These are phyloP conservation scores for Conus betulinus DNA, from an alignment of 1,140 invertebrate genomes.

Conservation along the genomic window DNA sequence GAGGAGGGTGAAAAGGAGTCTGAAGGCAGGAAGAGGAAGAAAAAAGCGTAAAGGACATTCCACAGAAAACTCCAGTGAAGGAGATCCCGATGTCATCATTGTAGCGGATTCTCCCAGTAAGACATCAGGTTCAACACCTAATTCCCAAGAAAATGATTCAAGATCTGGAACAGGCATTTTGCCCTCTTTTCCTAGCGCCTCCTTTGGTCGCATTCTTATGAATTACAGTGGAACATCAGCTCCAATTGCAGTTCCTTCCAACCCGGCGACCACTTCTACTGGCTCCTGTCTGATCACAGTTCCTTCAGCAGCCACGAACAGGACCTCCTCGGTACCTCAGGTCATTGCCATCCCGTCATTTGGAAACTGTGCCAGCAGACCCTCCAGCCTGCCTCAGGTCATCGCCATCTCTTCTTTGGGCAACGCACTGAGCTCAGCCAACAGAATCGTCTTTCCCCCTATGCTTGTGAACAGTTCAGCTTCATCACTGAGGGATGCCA, in stretches of 20 bases:
- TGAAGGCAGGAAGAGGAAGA: not conserved
- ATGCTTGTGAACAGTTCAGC: not conserved
- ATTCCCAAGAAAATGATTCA: too few species aligned
- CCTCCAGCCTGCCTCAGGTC: not conserved
- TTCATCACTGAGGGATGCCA: constrained; percentile 13
- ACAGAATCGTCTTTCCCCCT: not conserved
- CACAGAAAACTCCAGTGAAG: not conserved
- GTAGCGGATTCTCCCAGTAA: not conserved
- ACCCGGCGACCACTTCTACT: too few species aligned
- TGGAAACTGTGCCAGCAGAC: not conserved
- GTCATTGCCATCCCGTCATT: not conserved
- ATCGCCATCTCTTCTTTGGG: not conserved
- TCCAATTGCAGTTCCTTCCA: not conserved
- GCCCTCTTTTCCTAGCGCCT: not conserved
- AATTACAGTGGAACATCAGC: not conserved
- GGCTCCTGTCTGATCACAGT: not conserved
- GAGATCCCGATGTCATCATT: not conserved
- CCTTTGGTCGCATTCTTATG: not conserved
- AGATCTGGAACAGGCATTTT: not conserved
- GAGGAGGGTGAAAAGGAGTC: not conserved
- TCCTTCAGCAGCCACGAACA: not conserved
- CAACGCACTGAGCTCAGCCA: not conserved
- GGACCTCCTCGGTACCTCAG: not conserved
- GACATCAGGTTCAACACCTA: not conserved
- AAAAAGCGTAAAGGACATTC: not conserved